A percentile compares a stretch with the other conserved stretches of the same genome.
Evolutionary conservation across 2,113 vertebrate species (phyloP).

Genomic region (Paratilapia polleni): DNA sequence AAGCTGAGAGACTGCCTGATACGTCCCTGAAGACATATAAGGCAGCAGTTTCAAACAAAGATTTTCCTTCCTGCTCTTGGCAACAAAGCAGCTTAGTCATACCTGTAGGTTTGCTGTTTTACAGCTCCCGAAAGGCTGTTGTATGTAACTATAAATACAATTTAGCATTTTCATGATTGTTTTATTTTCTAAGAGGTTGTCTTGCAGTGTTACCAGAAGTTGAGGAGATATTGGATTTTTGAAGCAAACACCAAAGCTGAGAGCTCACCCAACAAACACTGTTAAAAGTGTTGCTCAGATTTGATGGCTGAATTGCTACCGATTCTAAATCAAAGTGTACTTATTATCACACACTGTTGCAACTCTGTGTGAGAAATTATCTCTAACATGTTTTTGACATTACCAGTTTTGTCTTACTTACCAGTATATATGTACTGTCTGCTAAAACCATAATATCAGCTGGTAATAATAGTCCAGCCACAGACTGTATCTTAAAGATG

Average conservation of each 20-base stretch:
- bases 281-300: no score
- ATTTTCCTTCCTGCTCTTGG: background rate
- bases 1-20: background rate
- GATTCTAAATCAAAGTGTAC: no score
- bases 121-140: background rate
- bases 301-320: no score
- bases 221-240: background rate
- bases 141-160: background rate
- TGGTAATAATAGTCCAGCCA: background rate
- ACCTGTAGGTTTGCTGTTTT: background rate
- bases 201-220: background rate
- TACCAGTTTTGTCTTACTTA: background rate
- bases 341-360: no score
- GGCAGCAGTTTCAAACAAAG: conserved; percentile 3
- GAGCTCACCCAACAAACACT: no score
- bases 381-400: no score
- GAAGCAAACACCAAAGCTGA: no score
- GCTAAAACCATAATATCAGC: no score
- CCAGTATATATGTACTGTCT: background rate
- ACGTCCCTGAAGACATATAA: background rate
- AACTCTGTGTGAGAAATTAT: no score
- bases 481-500: background rate
- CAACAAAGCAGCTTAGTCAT: conserved; percentile 32
- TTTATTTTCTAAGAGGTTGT: background rate
- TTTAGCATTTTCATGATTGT: background rate